Base-by-base conservation (phyloP, 2,888 invertebrate species). In the Drosophila mercatorum region DNA sequence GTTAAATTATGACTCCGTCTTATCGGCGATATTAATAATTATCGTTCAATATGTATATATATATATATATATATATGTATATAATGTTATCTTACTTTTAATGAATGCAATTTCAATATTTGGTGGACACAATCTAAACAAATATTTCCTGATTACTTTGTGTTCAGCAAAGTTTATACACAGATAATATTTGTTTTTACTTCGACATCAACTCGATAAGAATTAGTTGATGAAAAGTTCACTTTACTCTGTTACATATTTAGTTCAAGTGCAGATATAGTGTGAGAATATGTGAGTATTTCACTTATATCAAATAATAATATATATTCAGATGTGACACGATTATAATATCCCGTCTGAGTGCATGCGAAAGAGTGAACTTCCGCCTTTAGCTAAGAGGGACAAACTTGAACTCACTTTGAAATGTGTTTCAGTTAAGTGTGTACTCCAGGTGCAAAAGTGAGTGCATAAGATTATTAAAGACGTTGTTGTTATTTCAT, bases 311-410 rank as follows among this genome's bases (percentile, higher is more conserved):
- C 31, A n/a, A 49, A 17, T 31, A 49, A 10, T 31, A 31, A n/a
- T 14, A 10, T 49, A 49, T 31, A 31, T 22, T 49, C 3, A 31
- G 11, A 17, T 31, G 5, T n/a, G 5, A 49, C 10, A 5, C n/a
- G n/a, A 28, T 28, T 47, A 28, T 10, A n/a, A 34, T 5, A 28
- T 28, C 14, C 14, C 28, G 2, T 36, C 8, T 7, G 1, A 53
- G 38, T 14, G 28, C 2, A 40, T 26, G 5, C 7, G 5, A n/a
- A 10, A 44, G 22, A 38, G 67, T 46, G 11, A n/a, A 34, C 14
- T 52, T 68, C 68, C 56, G 43, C 41, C 34, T 68, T 55, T 11
- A 34, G 57, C 55, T 68, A 38, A 68, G 56, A 26, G 26, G 31
- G 14, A n/a, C 0, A 43, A 36, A 26, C 12, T 28, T 36, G 11